phyloP scores from a whole-genome alignment of 2,113 vertebrate genomes.

The Petromus typicus region DNA sequence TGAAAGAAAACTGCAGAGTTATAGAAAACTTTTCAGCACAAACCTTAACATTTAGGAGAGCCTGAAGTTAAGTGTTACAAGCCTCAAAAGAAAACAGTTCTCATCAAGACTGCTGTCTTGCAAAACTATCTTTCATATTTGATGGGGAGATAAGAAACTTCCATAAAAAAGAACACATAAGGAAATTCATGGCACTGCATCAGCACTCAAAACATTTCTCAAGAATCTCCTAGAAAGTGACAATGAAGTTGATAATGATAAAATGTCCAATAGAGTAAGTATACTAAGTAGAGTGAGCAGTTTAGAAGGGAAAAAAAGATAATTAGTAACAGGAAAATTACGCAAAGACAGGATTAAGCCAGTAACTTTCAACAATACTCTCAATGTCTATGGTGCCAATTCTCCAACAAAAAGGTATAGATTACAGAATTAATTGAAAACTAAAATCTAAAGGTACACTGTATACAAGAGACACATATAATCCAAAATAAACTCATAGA shows the following conservation, averaged over 20 bases:
- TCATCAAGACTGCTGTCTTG: background rate
- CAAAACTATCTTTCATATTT: background rate
- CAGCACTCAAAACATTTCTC: background rate
- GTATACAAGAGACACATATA: too few relatives aligned
- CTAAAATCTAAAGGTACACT: too few relatives aligned
- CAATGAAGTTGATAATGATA: background rate
- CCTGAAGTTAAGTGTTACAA: background rate
- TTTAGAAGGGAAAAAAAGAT: background rate
- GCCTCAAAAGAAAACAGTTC: background rate
- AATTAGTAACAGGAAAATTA: too few relatives aligned
- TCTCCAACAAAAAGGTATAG: too few relatives aligned
- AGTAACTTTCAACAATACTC: too few relatives aligned
- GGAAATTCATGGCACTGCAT: background rate
- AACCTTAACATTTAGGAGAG: background rate
- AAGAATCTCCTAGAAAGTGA: background rate
- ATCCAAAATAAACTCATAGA: too few relatives aligned
- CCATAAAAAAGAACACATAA: background rate
- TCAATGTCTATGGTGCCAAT: too few relatives aligned
- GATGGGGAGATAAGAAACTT: background rate
- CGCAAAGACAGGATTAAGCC: too few relatives aligned
- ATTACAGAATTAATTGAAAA: too few relatives aligned
- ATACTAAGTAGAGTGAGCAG: background rate
- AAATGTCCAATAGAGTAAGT: background rate
- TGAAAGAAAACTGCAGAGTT: background rate
- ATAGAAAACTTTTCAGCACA: background rate